Conservation (phyloP, 2,888 invertebrate species). For the Noctua janthina region DNA sequence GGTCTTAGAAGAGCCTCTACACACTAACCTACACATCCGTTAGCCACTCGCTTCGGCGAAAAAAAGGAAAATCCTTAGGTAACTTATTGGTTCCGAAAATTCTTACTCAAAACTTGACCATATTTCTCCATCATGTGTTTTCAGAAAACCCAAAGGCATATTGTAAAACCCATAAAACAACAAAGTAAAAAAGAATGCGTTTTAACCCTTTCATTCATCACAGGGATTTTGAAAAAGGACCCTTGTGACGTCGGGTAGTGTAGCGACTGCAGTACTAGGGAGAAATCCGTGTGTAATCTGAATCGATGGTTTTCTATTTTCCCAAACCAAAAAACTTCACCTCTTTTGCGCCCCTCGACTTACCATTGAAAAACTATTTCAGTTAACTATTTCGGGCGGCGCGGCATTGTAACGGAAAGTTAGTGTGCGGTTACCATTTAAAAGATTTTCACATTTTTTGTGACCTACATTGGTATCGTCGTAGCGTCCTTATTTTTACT, state of each 20-base stretch:
- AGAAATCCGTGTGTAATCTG: neutral
- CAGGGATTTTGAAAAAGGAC: neutral
- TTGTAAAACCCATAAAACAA: neutral
- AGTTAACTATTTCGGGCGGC: conserved; percentile 1
- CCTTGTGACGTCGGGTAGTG: neutral
- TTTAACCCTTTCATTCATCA: conserved; percentile 5
- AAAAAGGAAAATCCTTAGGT: neutral
- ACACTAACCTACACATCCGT: neutral
- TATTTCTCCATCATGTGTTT: neutral
- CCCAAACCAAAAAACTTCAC: neutral
- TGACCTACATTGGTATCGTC: neutral
- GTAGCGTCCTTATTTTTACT: neutral
- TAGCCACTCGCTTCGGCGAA: neutral
- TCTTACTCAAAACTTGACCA: no score
- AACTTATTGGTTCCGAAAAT: conserved; percentile 14
- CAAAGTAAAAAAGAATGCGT: neutral
- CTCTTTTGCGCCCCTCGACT: neutral
- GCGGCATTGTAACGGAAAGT: neutral
- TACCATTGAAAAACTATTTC: conserved; percentile 1
- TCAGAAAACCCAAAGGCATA: neutral
- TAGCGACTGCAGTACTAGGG: neutral
- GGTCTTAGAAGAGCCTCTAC: neutral
- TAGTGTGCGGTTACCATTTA: neutral
- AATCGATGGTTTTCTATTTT: conserved; percentile 5
- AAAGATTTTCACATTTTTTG: conserved; percentile 8